Evolutionary conservation across 2,888 invertebrate genomes (phyloP), one percentile per base, ranked within the genome.

Genomic region (Dryadula phaetusa): DNA sequence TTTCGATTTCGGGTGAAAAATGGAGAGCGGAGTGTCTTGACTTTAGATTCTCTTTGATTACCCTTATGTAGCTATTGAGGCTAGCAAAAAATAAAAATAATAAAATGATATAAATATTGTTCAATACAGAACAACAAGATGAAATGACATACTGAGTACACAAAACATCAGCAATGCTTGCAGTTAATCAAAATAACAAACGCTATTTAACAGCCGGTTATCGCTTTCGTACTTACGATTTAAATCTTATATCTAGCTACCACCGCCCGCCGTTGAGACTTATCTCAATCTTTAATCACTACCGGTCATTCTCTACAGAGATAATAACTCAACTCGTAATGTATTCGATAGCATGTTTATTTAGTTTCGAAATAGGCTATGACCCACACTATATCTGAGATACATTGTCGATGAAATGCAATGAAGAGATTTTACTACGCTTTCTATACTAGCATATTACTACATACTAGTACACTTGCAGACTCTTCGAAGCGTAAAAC

Each of bases 211-310:
- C 16, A 56, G 56, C 47, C 44, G n/a, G 25, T 64, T 64, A 40
- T 58, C 28, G 18, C 18, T 40, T 25, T 40, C 56, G 28, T 40
- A 47, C 47, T 28, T 46, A 37, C 37, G 16, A 47, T 58, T 44
- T 64, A 58, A 56, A 56, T 47, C 12, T 32, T 20, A 46, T 60
- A 60, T 42, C 42, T 44, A 46, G 44, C n/a, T n/a, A 40, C 37
- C 22, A 40, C 56, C 22, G 56, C 60, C 44, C 14, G 60, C 14
- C 22, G 47, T 47, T 56, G 14, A 10, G 7, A 14, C 49, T 65
- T 65, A 65, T 65, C 58, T 60, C n/a, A 42, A 64, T 58, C 58
- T 64, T 40, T 64, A 52, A 58, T 64, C 37, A 58, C 47, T 64
- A 58, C 64, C 64, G 64, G 58, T 37, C 49, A 49, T 28, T 42